Percentiles rank a stretch among this genome's conserved stretches.
Conservation (phyloP, 2,888 invertebrate genomes). For the Drosophila monieri region DNA sequence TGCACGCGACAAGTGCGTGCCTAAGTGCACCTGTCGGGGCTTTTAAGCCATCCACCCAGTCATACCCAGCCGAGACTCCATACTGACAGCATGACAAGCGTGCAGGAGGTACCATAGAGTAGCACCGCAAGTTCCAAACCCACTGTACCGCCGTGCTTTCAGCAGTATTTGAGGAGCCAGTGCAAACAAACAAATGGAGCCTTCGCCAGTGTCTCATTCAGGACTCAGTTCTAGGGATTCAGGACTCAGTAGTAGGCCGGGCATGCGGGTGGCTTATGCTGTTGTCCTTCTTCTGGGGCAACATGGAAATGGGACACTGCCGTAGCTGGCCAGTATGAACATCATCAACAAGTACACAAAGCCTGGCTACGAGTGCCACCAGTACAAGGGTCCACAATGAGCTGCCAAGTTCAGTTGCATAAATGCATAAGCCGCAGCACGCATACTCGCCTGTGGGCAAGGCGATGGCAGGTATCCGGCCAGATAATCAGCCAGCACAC, state of each 20-base stretch:
- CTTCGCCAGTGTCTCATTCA: constrained; percentile 40
- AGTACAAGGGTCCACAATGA: constrained; percentile 40
- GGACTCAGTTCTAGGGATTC: neutral
- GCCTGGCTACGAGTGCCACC: constrained; percentile 20
- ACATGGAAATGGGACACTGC: constrained; percentile 31
- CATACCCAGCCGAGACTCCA: constrained; percentile 44
- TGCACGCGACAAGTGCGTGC: constrained; percentile 55
- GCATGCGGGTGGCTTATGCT: constrained; percentile 44
- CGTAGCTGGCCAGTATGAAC: constrained; percentile 14
- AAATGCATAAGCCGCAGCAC: constrained; percentile 65
- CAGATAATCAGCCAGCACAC: constrained; percentile 38
- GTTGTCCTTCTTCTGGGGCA: constrained; percentile 11
- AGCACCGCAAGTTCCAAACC: neutral
- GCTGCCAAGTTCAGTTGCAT: constrained; percentile 68
- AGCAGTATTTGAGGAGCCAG: constrained; percentile 18
- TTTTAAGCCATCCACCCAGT: constrained; percentile 52
- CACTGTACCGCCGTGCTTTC: neutral
- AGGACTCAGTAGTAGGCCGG: constrained; percentile 6
- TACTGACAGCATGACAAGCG: constrained; percentile 76
- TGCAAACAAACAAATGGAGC: constrained; percentile 55
- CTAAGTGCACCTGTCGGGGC: constrained; percentile 71
- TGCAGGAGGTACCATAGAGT: constrained; percentile 9
- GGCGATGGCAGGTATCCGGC: constrained; percentile 38
- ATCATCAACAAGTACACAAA: constrained; percentile 59
- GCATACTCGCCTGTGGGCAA: constrained; percentile 49